Base-by-base conservation (phyloP, 2,888 invertebrate genomes). In the Drosophila kanekoi region DNA sequence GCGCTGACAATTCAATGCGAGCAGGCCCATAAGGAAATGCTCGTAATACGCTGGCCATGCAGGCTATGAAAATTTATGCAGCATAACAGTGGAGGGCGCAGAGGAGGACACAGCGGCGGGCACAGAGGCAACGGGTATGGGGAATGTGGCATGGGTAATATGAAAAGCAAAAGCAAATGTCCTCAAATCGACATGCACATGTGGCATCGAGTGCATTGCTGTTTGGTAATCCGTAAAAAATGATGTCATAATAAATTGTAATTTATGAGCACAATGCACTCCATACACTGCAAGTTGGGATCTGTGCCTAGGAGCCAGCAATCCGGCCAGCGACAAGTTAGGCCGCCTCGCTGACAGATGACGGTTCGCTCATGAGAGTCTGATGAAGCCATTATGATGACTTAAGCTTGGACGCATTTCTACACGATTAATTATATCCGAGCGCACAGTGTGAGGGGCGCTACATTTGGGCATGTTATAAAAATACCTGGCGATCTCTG, bases 241-340 rank as follows among this genome's bases (percentile, higher is more conserved):
- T 89, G 81, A 87, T 88, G 89, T 88, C 86, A 86, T 88, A 88
- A 86, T 86, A 86, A 88, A 86, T 87, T 88, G 81, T 89, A 73
- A 84, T 88, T 86, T 86, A 86, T 86, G 84, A 73, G 80, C 65
- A 66, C 78, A 79, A 59, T 62, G 77, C 84, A 66, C 74, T 78
- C 43, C 47, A 44, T 45, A 59, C 20, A 45, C 14, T 44, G 32
- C 16, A 4, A 48, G 47, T 43, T 44, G 45, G 48, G 43, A 37
- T 14, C 38, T 38, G 11, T 28, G 33, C 16, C 45, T 48, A 37
- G 45, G 14, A 52, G 41, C 20, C 53, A 35, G 44, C 52, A 75
- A 64, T 65, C 64, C 57, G 40, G 49, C 72, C 14, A 72, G 72
- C 77, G 78, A 79, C 78, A 79, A 79, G 71, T 77, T 77, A 79